A percentile compares a stretch with the other conserved stretches of the same genome.
phyloP scores from a whole-genome alignment of 2,888 invertebrate species.

The Sarcophaga caerulescens region DNA sequence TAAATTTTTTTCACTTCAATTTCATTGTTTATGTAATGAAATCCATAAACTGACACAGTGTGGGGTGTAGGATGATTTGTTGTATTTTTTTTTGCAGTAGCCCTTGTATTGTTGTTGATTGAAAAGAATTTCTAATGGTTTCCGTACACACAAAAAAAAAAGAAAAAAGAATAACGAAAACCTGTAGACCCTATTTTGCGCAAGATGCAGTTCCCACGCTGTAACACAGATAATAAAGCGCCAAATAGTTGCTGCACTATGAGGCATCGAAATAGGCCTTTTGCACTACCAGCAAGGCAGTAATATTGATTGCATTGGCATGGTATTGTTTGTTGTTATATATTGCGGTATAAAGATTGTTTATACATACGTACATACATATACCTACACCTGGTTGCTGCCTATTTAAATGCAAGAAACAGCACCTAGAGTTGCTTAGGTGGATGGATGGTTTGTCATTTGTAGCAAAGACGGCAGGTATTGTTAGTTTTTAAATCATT shows the following conservation, averaged over 20 bases:
- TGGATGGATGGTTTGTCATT: not conserved
- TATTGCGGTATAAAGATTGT: slow-evolving; percentile 49
- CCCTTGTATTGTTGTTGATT: slow-evolving; percentile 38
- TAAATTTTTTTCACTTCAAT: slow-evolving; percentile 6
- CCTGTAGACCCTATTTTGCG: slow-evolving; percentile 61
- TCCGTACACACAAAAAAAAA: slow-evolving; percentile 22
- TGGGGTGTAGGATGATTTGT: slow-evolving; percentile 25
- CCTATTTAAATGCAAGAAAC: not conserved
- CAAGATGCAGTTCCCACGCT: slow-evolving; percentile 66
- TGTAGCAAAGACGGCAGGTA: not conserved
- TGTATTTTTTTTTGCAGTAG: slow-evolving; percentile 41
- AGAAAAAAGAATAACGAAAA: slow-evolving; percentile 21
- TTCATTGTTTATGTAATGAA: slow-evolving; percentile 45
- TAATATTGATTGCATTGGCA: not conserved
- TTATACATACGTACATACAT: no score
- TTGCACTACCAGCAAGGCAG: slow-evolving; percentile 14
- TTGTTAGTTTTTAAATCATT: slow-evolving; percentile 40
- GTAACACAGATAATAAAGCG: slow-evolving; percentile 24
- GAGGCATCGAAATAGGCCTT: not conserved
- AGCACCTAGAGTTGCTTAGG: not conserved
- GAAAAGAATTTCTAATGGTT: slow-evolving; percentile 7
- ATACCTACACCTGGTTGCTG: slow-evolving; percentile 47
- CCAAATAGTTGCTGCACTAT: slow-evolving; percentile 20
- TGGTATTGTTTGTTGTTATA: slow-evolving; percentile 35
- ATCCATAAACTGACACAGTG: slow-evolving; percentile 51